A percentile compares a stretch with the other conserved stretches of the same genome.
These are phyloP conservation scores for Steinernema scapterisci DNA, from an alignment of 2,888 invertebrate species.

Conservation along the genomic window DNA sequence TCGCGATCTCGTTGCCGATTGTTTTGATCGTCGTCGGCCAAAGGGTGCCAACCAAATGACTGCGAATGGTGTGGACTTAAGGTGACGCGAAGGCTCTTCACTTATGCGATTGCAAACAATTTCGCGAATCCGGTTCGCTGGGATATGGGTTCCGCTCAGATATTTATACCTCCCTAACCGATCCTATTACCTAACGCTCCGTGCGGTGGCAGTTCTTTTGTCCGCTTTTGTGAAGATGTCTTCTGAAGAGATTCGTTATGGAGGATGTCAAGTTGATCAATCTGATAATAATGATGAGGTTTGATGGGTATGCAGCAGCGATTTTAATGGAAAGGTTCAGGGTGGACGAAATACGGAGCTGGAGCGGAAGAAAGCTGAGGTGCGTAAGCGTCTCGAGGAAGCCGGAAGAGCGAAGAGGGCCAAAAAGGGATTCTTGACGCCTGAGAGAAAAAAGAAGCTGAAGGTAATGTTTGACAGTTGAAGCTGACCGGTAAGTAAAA, in stretches of 20 bases:
- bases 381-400: slow-evolving; percentile 97
- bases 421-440: slow-evolving; percentile 99
- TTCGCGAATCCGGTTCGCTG: slow-evolving; percentile 11
- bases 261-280: background rate
- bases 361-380: slow-evolving; percentile 97
- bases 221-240: background rate
- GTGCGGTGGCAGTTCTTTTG: background rate
- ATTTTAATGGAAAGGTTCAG: background rate
- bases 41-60: background rate
- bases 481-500: background rate
- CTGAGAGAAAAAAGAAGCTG: slow-evolving; percentile 99
- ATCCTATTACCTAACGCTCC: no score
- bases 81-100: slow-evolving; percentile 26
- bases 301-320: background rate
- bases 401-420: slow-evolving; percentile 94
- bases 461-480: slow-evolving; percentile 76
- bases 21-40: background rate
- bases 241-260: background rate
- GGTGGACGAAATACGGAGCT: slow-evolving; percentile 80
- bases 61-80: background rate
- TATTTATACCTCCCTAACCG: background rate
- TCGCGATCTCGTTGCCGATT: background rate
- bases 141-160: slow-evolving; percentile 2
- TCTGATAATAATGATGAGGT: background rate
- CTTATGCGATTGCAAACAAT: background rate